Evolutionary conservation across 2,888 invertebrate species (phyloP), one percentile per base, ranked within the genome.

Genomic region (Spodoptera littoralis): DNA sequence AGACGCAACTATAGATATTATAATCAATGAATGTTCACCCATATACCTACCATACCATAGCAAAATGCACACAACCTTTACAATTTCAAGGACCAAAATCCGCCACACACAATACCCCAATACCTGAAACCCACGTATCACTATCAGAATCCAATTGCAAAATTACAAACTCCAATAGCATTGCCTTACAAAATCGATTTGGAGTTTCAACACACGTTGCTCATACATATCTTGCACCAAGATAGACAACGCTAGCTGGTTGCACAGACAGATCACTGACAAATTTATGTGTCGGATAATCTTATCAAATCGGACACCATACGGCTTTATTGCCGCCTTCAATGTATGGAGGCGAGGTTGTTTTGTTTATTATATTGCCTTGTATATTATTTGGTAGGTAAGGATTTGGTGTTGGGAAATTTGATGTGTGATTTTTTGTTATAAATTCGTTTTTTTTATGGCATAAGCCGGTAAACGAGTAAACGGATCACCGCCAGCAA

Each of bases 201-300:
- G 50, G 51, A 55, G 43, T 80, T 79, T 71, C 80, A 61, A 80
- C 80, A 79, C 52, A 77, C 77, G 73, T 27, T 54, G 59, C 61
- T 77, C 77, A 81, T 80, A 81, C 73, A 78, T 81, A 74, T 65
- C 72, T 64, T 41, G 55, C 42, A 1, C 13, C 47, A 65, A 77
- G 78, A 81, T 68, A 71, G 66, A 77, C 71, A 70, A 80, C 79
- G 76, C 80, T 77, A 75, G 79, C 77, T 74, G 77, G 65, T 69
- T 65, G 65, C 59, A 52, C 49, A 73, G 90, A 90, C 90, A 86
- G 88, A 88, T 87, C 82, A 69, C 86, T 89, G 91, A 92, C 91
- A 92, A 90, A 91, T 93, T 92, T 93, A 93, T 92, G 86, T 83
- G 79, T 75, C 75, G 83, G 91, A 92, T 92, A 90, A 87, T 85